These are phyloP conservation scores for Tetrax tetrax DNA, from an alignment of 2,113 vertebrate genomes.

Conservation along the genomic window DNA sequence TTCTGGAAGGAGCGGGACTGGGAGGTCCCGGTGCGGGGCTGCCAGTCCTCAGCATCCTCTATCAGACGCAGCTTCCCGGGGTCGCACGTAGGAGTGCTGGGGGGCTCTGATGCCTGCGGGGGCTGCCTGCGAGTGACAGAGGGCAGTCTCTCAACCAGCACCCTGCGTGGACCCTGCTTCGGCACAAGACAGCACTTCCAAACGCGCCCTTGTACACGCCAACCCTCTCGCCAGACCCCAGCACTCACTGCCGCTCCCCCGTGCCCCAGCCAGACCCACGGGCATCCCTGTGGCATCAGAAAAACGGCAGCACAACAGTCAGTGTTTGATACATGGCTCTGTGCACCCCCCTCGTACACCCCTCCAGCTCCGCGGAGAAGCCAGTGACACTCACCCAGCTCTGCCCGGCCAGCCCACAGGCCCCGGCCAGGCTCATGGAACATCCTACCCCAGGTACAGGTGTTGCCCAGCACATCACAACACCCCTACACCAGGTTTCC, in stretches of 20 bases:
- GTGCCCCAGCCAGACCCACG: not conserved
- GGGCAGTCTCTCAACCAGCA: not conserved
- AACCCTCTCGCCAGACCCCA: too few relatives aligned
- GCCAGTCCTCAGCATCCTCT: conserved; percentile 91
- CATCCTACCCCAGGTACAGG: not conserved
- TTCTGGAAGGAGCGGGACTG: conserved; percentile 94
- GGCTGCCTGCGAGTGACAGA: conserved; percentile 77
- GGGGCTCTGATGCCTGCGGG: conserved; percentile 69
- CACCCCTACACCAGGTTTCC: not conserved
- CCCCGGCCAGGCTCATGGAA: not conserved
- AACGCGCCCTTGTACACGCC: too few relatives aligned
- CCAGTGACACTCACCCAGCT: too few relatives aligned
- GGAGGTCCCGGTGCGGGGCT: conserved; percentile 83
- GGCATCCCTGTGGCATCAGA: not conserved
- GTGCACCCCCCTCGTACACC: too few relatives aligned
- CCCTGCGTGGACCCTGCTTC: not conserved
- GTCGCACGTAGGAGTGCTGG: conserved; percentile 79
- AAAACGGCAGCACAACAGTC: not conserved
- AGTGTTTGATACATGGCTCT: not conserved
- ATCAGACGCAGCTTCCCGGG: conserved; percentile 92
- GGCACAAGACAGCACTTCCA: too few relatives aligned
- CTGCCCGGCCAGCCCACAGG: not conserved
- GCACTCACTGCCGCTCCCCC: not conserved
- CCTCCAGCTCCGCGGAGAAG: not conserved
- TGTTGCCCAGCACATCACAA: not conserved